Percentiles rank a stretch among this genome's conserved stretches.
These are phyloP conservation scores for Carassius carassius DNA, from an alignment of 2,113 vertebrate species.

Conservation along the genomic window DNA sequence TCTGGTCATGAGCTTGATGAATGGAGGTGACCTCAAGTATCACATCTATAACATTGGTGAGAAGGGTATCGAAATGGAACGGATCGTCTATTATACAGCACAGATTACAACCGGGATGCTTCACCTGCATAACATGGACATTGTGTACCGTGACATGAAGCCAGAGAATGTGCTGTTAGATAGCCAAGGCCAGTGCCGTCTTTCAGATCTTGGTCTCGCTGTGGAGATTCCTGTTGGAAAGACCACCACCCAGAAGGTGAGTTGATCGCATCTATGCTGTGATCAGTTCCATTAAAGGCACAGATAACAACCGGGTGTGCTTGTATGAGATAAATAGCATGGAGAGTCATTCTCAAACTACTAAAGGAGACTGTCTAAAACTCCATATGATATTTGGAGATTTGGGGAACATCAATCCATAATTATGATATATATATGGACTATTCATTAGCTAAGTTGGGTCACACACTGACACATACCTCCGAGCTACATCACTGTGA, in stretches of 20 bases:
- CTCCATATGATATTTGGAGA: background rate
- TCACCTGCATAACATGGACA: slow-evolving; percentile 86
- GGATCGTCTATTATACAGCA: slow-evolving; percentile 87
- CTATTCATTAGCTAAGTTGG: background rate
- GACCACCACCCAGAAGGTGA: slow-evolving; percentile 84
- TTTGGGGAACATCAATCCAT: no score
- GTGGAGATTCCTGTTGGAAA: slow-evolving; percentile 78
- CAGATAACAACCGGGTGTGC: no score
- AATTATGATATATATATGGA: background rate
- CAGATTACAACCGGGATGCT: slow-evolving; percentile 88
- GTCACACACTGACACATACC: background rate
- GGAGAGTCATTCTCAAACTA: background rate
- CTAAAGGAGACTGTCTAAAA: background rate
- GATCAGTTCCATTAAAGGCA: background rate
- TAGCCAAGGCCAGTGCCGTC: slow-evolving; percentile 85
- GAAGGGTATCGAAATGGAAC: slow-evolving; percentile 83
- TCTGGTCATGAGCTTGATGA: slow-evolving; percentile 96
- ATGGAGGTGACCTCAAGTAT: slow-evolving; percentile 92
- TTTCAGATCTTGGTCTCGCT: slow-evolving; percentile 91
- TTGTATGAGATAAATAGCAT: background rate
- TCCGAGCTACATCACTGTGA: background rate
- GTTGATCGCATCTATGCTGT: slow-evolving; percentile 50
- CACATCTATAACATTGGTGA: slow-evolving; percentile 90
- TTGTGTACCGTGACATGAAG: slow-evolving; percentile 92
- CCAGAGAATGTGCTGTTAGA: slow-evolving; percentile 93